These are phyloP conservation scores for Microcebus jonahi DNA, from an alignment of 2,113 vertebrate species.

Conservation along the genomic window DNA sequence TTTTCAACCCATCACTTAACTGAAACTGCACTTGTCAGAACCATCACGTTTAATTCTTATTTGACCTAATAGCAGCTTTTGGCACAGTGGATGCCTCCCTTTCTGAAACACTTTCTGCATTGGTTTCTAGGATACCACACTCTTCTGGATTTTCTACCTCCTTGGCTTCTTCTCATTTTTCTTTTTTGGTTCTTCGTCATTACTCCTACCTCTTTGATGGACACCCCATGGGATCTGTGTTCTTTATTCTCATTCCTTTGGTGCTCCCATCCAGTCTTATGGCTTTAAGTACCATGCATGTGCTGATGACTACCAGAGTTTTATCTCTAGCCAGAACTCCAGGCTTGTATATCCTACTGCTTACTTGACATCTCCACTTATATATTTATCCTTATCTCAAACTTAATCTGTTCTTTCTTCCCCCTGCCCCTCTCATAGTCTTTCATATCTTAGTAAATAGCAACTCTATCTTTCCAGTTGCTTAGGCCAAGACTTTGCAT, in stretches of 20 bases:
- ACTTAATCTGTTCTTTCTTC: neutral
- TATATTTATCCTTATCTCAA: neutral
- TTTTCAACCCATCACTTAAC: neutral
- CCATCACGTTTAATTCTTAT: conserved; percentile 30
- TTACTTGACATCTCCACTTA: neutral
- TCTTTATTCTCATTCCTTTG: neutral
- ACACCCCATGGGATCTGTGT: neutral
- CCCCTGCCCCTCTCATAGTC: neutral
- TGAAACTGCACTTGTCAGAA: neutral
- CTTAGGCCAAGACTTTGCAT: conserved; percentile 20
- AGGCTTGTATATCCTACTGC: neutral
- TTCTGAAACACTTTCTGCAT: neutral
- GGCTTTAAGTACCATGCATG: neutral
- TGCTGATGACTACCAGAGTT: conserved; percentile 18
- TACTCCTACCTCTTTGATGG: neutral
- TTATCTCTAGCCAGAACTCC: conserved; percentile 1
- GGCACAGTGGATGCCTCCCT: neutral
- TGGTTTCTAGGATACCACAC: conserved; percentile 24
- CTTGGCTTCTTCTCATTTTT: neutral
- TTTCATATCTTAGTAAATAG: conserved; percentile 16
- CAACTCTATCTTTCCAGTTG: conserved; percentile 10
- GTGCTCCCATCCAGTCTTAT: neutral
- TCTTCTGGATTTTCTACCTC: neutral
- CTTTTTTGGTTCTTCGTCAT: conserved; percentile 3
- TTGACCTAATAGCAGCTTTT: conserved; percentile 25